These are phyloP conservation scores for Ceratitis capitata DNA, from an alignment of 1,140 invertebrate genomes.

Conservation along the genomic window DNA sequence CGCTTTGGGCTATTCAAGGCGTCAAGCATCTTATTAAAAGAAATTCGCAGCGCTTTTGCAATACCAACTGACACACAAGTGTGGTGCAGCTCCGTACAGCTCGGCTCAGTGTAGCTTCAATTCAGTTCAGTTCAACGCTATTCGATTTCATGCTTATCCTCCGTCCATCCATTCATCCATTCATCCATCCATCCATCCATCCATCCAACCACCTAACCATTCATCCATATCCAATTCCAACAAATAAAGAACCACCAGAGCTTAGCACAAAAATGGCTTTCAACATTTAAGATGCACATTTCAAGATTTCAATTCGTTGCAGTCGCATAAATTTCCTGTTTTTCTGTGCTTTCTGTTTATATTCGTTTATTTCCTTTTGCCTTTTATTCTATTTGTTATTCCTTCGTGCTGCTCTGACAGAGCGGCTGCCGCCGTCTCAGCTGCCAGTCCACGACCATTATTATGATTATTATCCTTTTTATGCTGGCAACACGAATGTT, in stretches of 20 bases:
- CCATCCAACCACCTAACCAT: not conserved
- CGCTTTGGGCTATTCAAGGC: constrained; percentile 49
- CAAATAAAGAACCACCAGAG: not conserved
- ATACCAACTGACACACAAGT: not conserved
- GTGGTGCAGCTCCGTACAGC: not conserved
- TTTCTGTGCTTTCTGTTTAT: constrained; percentile 33
- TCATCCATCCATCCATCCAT: constrained; percentile 7
- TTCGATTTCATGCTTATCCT: constrained; percentile 34
- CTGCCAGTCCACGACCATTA: constrained; percentile 25
- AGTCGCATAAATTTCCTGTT: constrained; percentile 22
- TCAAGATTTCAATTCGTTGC: constrained; percentile 28
- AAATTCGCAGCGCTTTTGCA: constrained; percentile 55
- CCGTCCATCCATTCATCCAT: constrained; percentile 11
- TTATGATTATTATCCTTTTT: constrained; percentile 40
- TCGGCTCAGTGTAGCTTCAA: not conserved
- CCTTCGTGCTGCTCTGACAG: not conserved
- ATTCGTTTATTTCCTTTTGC: not conserved
- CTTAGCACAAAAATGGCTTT: not conserved
- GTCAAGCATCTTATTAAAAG: constrained; percentile 62
- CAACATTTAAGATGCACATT: constrained; percentile 31
- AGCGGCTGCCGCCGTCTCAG: not conserved
- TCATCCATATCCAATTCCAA: constrained; percentile 30
- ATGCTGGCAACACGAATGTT: constrained; percentile 11
- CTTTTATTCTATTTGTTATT: not conserved
- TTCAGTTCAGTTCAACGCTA: not conserved